phyloP scores from a whole-genome alignment of 2,888 invertebrate genomes.

The Phasia obesa region DNA sequence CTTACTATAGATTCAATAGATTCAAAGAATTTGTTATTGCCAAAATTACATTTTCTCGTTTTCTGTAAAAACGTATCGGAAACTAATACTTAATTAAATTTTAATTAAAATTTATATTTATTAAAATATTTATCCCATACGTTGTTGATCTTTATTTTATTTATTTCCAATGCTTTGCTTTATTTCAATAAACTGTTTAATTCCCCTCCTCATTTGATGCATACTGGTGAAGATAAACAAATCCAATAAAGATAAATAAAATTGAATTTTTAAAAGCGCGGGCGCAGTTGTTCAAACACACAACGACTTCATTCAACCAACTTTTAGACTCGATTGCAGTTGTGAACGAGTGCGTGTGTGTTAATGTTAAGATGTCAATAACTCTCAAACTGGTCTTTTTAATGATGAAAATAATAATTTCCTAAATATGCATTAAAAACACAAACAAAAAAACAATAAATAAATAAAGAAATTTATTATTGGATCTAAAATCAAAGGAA shows the following conservation, averaged over 20 bases:
- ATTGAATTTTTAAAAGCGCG: slow-evolving; percentile 57
- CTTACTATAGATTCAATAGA: too few relatives aligned
- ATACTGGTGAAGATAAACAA: slow-evolving; percentile 62
- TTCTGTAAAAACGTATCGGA: too few relatives aligned
- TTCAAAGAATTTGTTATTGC: too few relatives aligned
- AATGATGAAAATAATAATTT: slow-evolving; percentile 49
- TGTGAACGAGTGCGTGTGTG: too few relatives aligned
- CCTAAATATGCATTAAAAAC: slow-evolving; percentile 26
- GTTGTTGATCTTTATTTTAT: slow-evolving; percentile 29
- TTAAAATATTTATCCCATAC: slow-evolving; percentile 35
- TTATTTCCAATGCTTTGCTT: slow-evolving; percentile 10
- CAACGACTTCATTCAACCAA: too few relatives aligned
- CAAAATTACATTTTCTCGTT: too few relatives aligned
- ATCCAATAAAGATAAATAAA: slow-evolving; percentile 30
- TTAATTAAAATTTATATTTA: too few relatives aligned
- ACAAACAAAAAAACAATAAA: slow-evolving; percentile 35
- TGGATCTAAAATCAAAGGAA: slow-evolving; percentile 15
- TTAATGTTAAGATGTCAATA: too few relatives aligned
- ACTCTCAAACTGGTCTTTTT: slow-evolving; percentile 46
- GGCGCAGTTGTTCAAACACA: slow-evolving; percentile 65
- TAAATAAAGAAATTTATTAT: slow-evolving; percentile 29
- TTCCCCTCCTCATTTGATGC: slow-evolving; percentile 38
- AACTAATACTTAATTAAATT: too few relatives aligned
- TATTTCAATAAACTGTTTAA: too few relatives aligned
- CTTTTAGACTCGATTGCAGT: too few relatives aligned